Conservation (phyloP, 2,113 vertebrate species). For the Epinephelus lanceolatus region DNA sequence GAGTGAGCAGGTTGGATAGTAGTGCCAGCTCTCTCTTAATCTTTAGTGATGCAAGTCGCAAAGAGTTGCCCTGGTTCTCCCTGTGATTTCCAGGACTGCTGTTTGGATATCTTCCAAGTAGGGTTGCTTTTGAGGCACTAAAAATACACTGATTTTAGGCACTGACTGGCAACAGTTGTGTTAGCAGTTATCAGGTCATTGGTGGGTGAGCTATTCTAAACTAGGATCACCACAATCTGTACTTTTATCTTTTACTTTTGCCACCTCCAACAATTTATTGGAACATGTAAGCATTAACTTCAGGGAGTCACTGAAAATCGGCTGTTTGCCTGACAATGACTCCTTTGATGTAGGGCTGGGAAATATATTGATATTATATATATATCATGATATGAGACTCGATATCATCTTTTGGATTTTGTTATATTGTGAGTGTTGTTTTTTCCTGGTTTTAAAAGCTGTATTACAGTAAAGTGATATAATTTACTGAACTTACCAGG, state of each 20-base stretch:
- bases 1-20: slow-evolving; percentile 8
- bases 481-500: no score
- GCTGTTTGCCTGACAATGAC: no score
- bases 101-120: slow-evolving; percentile 47
- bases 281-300: not conserved
- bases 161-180: slow-evolving; percentile 40
- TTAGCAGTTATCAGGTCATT: slow-evolving; percentile 31
- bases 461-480: no score
- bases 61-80: slow-evolving; percentile 38
- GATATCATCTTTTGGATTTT: no score
- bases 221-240: slow-evolving; percentile 4
- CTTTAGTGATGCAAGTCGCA: slow-evolving; percentile 29
- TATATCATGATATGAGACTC: no score
- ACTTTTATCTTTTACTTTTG: not conserved
- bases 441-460: no score
- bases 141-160: slow-evolving; percentile 47
- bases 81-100: slow-evolving; percentile 42
- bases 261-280: not conserved
- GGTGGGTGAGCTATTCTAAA: not conserved
- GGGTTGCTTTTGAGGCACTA: slow-evolving; percentile 56
- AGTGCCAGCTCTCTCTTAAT: slow-evolving; percentile 22
- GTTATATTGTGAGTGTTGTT: no score
- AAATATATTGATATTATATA: no score
- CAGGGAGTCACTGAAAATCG: not conserved
- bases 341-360: no score